Evolutionary conservation across 2,797 vertebrate species (phyloP).

Genomic region (Danio jaintianensis): DNA sequence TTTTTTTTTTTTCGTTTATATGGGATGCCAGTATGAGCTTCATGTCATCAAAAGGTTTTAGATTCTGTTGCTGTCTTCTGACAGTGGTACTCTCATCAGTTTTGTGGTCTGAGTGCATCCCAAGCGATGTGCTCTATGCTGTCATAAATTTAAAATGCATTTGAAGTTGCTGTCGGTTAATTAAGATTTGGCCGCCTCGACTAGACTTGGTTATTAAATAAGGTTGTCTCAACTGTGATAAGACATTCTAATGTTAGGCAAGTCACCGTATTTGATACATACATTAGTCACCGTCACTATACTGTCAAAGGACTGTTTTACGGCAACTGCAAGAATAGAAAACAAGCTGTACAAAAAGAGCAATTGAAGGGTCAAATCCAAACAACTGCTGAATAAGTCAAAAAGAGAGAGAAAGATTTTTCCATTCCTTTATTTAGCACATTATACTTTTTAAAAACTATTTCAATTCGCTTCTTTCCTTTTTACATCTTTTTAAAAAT

Average conservation of each 20-base stretch:
- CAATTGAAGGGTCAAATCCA: neutral
- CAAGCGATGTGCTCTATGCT: neutral
- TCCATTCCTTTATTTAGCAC: too few species aligned
- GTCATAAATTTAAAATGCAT: slow-evolving; percentile 19
- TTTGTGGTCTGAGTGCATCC: neutral
- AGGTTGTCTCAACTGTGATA: slow-evolving; percentile 9
- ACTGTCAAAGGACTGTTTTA: neutral
- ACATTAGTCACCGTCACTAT: slow-evolving; percentile 9
- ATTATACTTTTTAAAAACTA: too few species aligned
- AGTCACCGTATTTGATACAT: slow-evolving; percentile 1
- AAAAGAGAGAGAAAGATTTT: too few species aligned
- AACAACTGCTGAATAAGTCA: neutral
- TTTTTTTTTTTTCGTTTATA: neutral
- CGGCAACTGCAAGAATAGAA: neutral
- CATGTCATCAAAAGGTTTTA: neutral
- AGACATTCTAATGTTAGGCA: neutral
- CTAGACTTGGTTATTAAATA: slow-evolving; percentile 16
- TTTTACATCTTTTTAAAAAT: too few species aligned
- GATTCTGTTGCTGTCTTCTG: neutral
- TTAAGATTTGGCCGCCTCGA: slow-evolving; percentile 8
- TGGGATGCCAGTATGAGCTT: neutral
- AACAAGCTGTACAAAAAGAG: neutral
- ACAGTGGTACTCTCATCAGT: neutral
- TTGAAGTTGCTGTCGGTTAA: slow-evolving; percentile 9
- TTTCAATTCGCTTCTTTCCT: too few species aligned